Conservation (phyloP, 2,113 vertebrate species). For the Lichenostomus cassidix region DNA sequence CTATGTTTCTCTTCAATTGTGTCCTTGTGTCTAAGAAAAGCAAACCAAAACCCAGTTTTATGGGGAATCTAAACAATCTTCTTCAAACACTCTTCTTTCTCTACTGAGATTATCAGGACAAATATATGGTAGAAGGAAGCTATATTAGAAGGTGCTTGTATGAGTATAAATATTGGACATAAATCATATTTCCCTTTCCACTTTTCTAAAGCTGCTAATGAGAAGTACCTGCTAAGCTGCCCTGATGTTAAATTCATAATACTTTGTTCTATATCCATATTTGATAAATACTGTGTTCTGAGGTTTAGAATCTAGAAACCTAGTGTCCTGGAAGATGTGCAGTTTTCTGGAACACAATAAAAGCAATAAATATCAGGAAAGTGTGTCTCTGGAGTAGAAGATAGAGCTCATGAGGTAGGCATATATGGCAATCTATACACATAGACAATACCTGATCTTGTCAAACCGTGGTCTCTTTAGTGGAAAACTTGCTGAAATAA, state of each 20-base stretch:
- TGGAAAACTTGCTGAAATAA: not conserved
- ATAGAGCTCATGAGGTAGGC: not conserved
- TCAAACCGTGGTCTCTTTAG: not conserved
- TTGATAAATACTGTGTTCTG: not conserved
- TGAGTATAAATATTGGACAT: not conserved
- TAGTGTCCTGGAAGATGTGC: not conserved
- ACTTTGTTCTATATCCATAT: not conserved
- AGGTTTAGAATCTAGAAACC: not conserved
- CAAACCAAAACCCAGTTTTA: not conserved
- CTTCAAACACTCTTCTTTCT: not conserved
- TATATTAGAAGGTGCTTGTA: not conserved
- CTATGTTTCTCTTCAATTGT: not conserved
- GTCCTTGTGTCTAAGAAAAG: not conserved
- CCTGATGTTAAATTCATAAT: not conserved
- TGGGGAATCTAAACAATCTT: not conserved
- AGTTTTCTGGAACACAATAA: not conserved
- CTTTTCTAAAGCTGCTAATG: not conserved
- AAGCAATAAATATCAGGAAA: not conserved
- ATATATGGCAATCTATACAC: not conserved
- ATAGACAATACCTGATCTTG: not conserved
- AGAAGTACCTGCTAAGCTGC: not conserved
- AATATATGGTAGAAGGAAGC: not conserved
- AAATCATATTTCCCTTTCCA: not conserved
- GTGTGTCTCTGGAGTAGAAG: not conserved
- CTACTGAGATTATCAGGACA: not conserved